Conservation (phyloP, 2,888 invertebrate genomes). For the Drosophila kanekoi region DNA sequence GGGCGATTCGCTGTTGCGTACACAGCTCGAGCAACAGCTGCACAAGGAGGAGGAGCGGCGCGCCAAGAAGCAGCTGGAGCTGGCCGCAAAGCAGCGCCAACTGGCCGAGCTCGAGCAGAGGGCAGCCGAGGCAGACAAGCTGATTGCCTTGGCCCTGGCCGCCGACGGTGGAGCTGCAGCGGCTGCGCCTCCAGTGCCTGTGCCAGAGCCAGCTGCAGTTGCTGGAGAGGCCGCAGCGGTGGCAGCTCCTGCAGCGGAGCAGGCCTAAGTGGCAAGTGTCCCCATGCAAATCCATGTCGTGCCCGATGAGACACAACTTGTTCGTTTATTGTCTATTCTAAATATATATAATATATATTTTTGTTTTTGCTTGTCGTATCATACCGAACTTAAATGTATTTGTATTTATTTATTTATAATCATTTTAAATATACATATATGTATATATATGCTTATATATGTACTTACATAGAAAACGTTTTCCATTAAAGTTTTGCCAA, state of each 20-base stretch:
- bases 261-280: conserved; percentile 39
- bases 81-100: conserved; percentile 66
- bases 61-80: conserved; percentile 63
- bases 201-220: neutral
- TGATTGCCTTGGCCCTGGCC: conserved; percentile 54
- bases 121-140: conserved; percentile 68
- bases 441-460: conserved; percentile 33
- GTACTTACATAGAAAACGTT: conserved; percentile 29
- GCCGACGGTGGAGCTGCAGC: conserved; percentile 19
- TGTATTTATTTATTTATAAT: conserved; percentile 79
- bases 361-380: conserved; percentile 36
- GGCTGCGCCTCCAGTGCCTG: neutral
- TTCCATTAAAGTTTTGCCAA: neutral
- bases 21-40: conserved; percentile 76
- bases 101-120: conserved; percentile 62
- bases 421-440: conserved; percentile 63
- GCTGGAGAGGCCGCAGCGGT: conserved; percentile 11
- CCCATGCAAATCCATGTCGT: conserved; percentile 2
- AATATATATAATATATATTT: conserved; percentile 3
- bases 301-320: conserved; percentile 7
- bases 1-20: conserved; percentile 83
- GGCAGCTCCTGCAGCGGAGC: conserved; percentile 27
- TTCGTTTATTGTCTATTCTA: conserved; percentile 29
- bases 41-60: conserved; percentile 69
- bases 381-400: conserved; percentile 64